These are phyloP conservation scores for Campopleginae sp. DNA, from an alignment of 2,888 invertebrate species.

Conservation along the genomic window DNA sequence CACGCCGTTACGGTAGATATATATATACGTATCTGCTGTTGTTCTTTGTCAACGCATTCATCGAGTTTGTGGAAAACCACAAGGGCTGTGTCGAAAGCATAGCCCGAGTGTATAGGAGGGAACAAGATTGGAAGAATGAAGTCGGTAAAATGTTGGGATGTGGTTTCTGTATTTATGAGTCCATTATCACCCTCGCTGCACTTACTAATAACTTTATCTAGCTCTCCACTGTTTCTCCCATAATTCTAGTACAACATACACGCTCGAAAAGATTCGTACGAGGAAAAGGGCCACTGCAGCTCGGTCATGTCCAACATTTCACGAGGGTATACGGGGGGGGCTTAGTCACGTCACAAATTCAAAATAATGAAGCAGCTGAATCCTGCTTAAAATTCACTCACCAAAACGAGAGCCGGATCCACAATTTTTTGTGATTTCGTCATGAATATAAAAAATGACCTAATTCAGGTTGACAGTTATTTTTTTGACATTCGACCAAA, in stretches of 20 bases:
- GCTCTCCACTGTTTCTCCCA: slow-evolving; percentile 43
- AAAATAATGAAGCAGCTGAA: neutral
- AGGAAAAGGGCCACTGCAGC: neutral
- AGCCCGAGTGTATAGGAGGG: neutral
- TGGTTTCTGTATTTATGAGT: slow-evolving; percentile 60
- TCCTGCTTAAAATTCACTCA: neutral
- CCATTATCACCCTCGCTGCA: slow-evolving; percentile 61
- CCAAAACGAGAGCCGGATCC: neutral
- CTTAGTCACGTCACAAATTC: neutral
- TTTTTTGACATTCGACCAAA: neutral
- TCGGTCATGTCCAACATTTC: slow-evolving; percentile 2
- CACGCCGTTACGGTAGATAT: slow-evolving; percentile 43
- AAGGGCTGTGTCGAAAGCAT: neutral
- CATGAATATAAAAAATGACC: neutral
- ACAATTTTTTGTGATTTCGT: neutral
- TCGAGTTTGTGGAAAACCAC: slow-evolving; percentile 26
- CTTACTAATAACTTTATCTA: slow-evolving; percentile 62
- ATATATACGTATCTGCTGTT: slow-evolving; percentile 26
- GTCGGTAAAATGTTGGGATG: slow-evolving; percentile 19
- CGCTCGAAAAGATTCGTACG: neutral
- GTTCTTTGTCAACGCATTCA: slow-evolving; percentile 14
- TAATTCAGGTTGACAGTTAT: neutral
- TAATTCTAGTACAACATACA: slow-evolving; percentile 29
- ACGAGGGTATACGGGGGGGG: neutral
- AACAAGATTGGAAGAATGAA: slow-evolving; percentile 38